A percentile compares a stretch with the other conserved stretches of the same genome.
Conservation (phyloP, 2,888 invertebrate genomes). For the Oscheius onirici region DNA sequence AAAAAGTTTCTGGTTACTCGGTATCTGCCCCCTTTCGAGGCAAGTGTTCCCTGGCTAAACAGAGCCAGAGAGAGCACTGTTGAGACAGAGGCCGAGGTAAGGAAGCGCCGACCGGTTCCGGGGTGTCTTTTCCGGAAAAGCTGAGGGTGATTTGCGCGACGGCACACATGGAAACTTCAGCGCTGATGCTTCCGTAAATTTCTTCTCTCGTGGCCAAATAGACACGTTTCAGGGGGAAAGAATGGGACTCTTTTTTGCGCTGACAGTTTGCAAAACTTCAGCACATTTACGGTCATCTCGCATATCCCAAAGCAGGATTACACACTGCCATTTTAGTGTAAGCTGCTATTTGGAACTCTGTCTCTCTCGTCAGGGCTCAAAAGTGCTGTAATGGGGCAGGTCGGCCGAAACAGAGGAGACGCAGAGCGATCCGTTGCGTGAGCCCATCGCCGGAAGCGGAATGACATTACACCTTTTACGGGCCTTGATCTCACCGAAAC, state of each 20-base stretch:
- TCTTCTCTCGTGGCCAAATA: conserved; percentile 19
- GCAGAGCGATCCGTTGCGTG: conserved; percentile 27
- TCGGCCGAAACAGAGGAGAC: conserved; percentile 18
- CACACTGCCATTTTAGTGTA: conserved; percentile 34
- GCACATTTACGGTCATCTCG: too few species aligned
- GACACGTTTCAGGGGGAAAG: conserved; percentile 1
- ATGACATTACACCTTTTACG: conserved; percentile 31
- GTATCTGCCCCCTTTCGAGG: conserved; percentile 30
- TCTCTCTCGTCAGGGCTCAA: conserved; percentile 21
- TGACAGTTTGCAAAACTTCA: too few species aligned
- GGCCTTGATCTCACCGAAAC: not conserved
- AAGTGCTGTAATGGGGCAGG: conserved; percentile 29
- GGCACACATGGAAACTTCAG: conserved; percentile 32
- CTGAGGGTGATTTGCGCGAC: conserved; percentile 29
- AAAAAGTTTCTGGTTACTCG: conserved; percentile 3
- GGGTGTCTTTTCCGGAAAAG: conserved; percentile 21
- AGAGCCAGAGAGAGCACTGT: conserved; percentile 25
- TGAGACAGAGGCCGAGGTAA: conserved; percentile 21
- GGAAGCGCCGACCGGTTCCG: conserved; percentile 33
- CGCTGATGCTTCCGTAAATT: conserved; percentile 21
- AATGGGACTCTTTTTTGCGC: too few species aligned
- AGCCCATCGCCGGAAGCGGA: conserved; percentile 33
- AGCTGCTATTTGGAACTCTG: conserved; percentile 35
- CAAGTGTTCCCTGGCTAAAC: conserved; percentile 35
- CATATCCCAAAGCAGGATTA: conserved; percentile 17